A percentile compares a stretch with the other conserved stretches of the same genome.
Conservation (phyloP, 2,888 invertebrate species). For the Brachyopa scutellaris region DNA sequence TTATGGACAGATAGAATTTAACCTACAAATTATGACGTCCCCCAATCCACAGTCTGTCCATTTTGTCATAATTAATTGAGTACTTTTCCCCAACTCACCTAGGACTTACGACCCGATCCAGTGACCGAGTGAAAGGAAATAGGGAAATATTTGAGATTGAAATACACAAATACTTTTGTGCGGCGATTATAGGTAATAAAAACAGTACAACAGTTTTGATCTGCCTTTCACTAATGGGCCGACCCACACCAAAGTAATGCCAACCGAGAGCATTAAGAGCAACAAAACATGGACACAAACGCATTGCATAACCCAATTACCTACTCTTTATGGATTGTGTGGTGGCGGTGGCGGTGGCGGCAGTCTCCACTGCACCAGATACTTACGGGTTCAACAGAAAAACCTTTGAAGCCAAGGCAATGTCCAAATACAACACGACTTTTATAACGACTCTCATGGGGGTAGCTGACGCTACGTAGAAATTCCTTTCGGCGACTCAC, state of each 20-base stretch:
- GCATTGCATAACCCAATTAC: constrained; percentile 70
- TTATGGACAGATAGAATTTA: too few species aligned
- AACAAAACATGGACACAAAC: constrained; percentile 65
- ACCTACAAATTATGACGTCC: too few species aligned
- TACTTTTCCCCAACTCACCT: too few species aligned
- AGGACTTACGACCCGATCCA: too few species aligned
- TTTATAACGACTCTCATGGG: too few species aligned
- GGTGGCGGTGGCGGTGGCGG: constrained; percentile 16
- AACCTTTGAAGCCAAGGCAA: constrained; percentile 55
- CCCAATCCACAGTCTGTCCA: too few species aligned
- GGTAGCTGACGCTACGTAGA: constrained; percentile 51
- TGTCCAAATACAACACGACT: constrained; percentile 44
- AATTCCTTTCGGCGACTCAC: constrained; percentile 67
- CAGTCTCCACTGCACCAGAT: constrained; percentile 40
- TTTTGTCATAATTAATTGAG: too few species aligned
- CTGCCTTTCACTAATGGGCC: constrained; percentile 63
- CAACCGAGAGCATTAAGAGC: too few species aligned
- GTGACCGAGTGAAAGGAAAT: too few species aligned
- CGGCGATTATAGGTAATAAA: constrained; percentile 59
- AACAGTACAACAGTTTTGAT: constrained; percentile 50
- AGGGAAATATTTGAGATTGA: too few species aligned
- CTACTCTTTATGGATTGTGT: constrained; percentile 34
- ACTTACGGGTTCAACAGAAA: constrained; percentile 27
- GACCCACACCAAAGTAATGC: constrained; percentile 9
- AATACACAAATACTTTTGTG: constrained; percentile 41